A percentile compares a stretch with the other conserved stretches of the same genome.
phyloP scores from a whole-genome alignment of 1,140 invertebrate species.

The Dendroctonus valens region DNA sequence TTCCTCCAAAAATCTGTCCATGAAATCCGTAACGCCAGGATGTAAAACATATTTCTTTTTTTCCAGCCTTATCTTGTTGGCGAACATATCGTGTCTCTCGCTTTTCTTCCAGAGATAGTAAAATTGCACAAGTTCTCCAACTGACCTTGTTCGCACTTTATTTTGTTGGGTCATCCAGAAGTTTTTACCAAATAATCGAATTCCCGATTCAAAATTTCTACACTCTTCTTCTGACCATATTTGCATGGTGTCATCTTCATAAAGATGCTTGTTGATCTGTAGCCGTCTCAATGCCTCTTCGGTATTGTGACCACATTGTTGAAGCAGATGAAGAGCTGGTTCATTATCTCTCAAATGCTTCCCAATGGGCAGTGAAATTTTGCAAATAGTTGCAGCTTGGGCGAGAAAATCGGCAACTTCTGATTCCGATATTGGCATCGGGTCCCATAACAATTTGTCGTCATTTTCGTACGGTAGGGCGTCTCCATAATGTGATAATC shows the following conservation, averaged over 20 bases:
- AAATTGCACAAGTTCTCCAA: conserved; percentile 94
- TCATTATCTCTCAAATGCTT: conserved; percentile 88
- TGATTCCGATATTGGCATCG: conserved; percentile 68
- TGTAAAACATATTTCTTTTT: conserved; percentile 84
- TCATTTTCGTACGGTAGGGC: conserved; percentile 80
- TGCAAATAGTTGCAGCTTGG: conserved; percentile 60
- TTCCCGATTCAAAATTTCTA: conserved; percentile 90
- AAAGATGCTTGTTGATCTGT: conserved; percentile 71
- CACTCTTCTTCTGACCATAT: conserved; percentile 97
- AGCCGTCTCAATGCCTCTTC: conserved; percentile 77
- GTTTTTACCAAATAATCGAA: conserved; percentile 90
- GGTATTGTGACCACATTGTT: conserved; percentile 90
- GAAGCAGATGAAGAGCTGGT: conserved; percentile 83
- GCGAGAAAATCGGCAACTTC: conserved; percentile 78
- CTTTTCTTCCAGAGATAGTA: conserved; percentile 99
- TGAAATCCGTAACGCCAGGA: conserved; percentile 80
- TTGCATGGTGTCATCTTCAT: conserved; percentile 66
- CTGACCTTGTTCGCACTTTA: conserved; percentile 87
- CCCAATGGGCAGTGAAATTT: conserved; percentile 62
- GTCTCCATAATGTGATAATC: conserved; percentile 84
- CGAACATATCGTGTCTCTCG: conserved; percentile 89
- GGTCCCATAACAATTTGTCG: conserved; percentile 92
- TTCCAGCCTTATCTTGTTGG: conserved; percentile 75
- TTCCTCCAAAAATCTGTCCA: conserved; percentile 51
- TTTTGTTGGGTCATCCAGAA: conserved; percentile 91